Percentiles rank a stretch among this genome's conserved stretches.
Conservation (phyloP, 2,888 invertebrate species). For the Phragmatobia fuliginosa region DNA sequence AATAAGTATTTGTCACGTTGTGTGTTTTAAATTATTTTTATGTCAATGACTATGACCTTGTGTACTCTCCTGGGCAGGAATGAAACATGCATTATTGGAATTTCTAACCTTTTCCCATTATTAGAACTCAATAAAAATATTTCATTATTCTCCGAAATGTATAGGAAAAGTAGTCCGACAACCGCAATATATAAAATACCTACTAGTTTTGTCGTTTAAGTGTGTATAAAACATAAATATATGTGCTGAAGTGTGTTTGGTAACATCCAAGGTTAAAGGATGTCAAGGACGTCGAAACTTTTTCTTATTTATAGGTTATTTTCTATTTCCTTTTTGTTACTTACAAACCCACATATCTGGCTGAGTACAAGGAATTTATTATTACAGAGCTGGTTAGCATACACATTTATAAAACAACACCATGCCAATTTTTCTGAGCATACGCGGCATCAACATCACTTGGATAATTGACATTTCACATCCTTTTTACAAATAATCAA, state of each 20-base stretch:
- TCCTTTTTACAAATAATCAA: too few species aligned
- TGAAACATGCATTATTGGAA: not conserved
- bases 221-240: not conserved
- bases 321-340: not conserved
- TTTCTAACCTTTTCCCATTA: not conserved
- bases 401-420: too few species aligned
- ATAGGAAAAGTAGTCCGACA: not conserved
- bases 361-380: not conserved
- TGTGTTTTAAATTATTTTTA: too few species aligned
- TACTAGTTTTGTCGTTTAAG: not conserved
- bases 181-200: not conserved
- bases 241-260: not conserved
- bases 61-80: not conserved
- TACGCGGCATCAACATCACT: not conserved
- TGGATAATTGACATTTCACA: not conserved
- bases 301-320: not conserved
- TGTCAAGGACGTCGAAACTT: not conserved
- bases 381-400: not conserved
- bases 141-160: not conserved
- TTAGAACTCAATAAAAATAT: not conserved
- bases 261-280: not conserved
- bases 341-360: not conserved
- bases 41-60: too few species aligned
- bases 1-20: too few species aligned
- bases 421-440: not conserved